Evolutionary conservation across 2,797 vertebrate species (phyloP).

Genomic region (Bovichtus variegatus): DNA sequence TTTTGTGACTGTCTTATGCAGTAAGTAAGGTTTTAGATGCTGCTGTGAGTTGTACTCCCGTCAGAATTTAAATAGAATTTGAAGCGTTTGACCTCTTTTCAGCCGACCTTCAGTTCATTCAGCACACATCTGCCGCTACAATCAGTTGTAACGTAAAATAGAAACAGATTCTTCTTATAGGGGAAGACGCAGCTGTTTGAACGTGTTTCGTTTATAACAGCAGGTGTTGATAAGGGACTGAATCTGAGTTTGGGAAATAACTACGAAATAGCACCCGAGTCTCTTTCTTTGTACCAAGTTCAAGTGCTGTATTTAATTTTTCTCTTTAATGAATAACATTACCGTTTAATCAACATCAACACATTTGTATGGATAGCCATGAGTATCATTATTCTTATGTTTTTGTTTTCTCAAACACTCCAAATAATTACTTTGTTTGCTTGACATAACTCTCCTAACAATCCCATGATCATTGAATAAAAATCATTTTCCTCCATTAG

Average conservation of each 20-base stretch:
- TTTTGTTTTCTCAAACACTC: background rate
- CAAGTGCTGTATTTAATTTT: background rate
- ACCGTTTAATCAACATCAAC: background rate
- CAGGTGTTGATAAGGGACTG: background rate
- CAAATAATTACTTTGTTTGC: background rate
- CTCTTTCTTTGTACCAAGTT: background rate
- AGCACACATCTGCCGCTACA: background rate
- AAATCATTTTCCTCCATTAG: background rate
- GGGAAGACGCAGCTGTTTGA: background rate
- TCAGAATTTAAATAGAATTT: conserved; percentile 30
- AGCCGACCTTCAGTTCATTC: conserved; percentile 18
- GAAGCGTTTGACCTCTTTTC: conserved; percentile 12
- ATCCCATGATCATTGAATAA: no score
- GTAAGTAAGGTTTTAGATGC: background rate
- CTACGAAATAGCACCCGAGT: background rate
- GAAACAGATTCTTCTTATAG: background rate
- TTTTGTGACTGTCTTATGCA: conserved; percentile 1
- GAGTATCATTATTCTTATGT: conserved; percentile 5
- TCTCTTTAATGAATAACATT: conserved; percentile 25
- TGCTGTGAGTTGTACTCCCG: background rate
- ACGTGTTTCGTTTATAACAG: background rate
- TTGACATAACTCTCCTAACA: background rate
- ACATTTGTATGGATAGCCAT: background rate
- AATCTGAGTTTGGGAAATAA: conserved; percentile 15
- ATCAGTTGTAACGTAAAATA: background rate